These are phyloP conservation scores for Actenoides lindsayi DNA, from an alignment of 2,113 vertebrate genomes.

Conservation along the genomic window DNA sequence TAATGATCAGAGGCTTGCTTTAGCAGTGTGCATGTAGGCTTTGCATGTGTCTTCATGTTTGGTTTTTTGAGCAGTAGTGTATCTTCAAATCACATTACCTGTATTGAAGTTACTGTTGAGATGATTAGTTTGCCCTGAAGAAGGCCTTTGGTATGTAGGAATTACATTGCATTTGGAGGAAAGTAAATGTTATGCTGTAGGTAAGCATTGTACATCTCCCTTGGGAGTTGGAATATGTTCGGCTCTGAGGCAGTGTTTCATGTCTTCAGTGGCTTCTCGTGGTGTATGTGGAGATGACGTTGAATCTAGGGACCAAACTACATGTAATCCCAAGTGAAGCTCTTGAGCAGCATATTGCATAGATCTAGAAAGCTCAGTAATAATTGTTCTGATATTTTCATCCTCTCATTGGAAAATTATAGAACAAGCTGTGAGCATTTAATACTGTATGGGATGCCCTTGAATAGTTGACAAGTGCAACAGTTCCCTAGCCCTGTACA, in stretches of 20 bases:
- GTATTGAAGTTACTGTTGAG: neutral
- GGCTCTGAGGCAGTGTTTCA: neutral
- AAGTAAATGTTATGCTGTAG: neutral
- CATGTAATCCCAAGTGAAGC: neutral
- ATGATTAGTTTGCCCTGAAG: neutral
- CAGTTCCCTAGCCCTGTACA: too few relatives aligned
- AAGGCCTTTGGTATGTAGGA: neutral
- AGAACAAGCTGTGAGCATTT: neutral
- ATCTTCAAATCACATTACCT: neutral
- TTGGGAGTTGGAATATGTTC: neutral
- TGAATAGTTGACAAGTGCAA: neutral
- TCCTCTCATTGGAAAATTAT: neutral
- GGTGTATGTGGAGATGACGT: neutral
- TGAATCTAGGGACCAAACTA: neutral
- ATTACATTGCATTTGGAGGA: neutral
- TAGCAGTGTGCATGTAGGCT: neutral
- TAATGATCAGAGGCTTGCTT: neutral
- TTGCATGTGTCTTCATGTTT: neutral
- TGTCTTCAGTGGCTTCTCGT: rapidly evolving
- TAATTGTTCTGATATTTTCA: neutral
- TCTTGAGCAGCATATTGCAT: neutral
- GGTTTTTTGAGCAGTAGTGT: neutral
- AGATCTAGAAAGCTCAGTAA: neutral
- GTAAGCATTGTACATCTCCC: neutral
- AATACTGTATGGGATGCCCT: neutral